Evolutionary conservation across 2,797 vertebrate species (phyloP).

Genomic region (Eulemur rubriventer): DNA sequence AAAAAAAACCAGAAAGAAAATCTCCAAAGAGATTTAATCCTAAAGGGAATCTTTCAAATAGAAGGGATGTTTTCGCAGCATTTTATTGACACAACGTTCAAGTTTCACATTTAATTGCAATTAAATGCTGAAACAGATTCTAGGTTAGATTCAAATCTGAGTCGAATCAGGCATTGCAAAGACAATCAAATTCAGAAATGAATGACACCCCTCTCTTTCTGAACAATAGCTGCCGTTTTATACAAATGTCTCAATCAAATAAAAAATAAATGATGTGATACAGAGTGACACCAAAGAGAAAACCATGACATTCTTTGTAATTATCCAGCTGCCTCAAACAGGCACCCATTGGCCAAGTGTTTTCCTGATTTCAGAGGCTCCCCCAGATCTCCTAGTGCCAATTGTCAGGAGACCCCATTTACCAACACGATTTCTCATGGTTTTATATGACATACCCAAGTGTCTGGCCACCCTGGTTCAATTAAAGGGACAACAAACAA

Average conservation of each 20-base stretch:
- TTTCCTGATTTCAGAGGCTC: not conserved
- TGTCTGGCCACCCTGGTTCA: not conserved
- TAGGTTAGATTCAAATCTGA: constrained; percentile 35
- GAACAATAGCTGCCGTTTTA: constrained; percentile 26
- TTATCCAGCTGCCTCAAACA: constrained; percentile 51
- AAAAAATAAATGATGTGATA: constrained; percentile 56
- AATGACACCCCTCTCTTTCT: constrained; percentile 41
- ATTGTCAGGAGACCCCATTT: not conserved
- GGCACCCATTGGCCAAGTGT: not conserved
- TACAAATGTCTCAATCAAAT: constrained; percentile 61
- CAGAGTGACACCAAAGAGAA: not conserved
- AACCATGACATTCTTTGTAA: constrained; percentile 23
- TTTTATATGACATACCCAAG: not conserved
- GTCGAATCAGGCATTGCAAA: not conserved
- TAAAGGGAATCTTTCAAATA: constrained; percentile 31
- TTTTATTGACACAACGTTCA: constrained; percentile 40
- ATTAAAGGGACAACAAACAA: not conserved
- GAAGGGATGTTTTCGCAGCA: constrained; percentile 5
- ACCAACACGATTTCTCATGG: not conserved
- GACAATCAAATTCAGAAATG: not conserved
- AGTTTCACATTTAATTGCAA: constrained; percentile 44
- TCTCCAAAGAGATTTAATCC: not conserved
- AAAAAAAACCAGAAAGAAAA: not conserved
- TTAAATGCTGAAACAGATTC: not conserved
- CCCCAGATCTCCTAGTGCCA: not conserved